These are phyloP conservation scores for Dromaius novaehollandiae DNA, from an alignment of 2,113 vertebrate species.

Conservation along the genomic window DNA sequence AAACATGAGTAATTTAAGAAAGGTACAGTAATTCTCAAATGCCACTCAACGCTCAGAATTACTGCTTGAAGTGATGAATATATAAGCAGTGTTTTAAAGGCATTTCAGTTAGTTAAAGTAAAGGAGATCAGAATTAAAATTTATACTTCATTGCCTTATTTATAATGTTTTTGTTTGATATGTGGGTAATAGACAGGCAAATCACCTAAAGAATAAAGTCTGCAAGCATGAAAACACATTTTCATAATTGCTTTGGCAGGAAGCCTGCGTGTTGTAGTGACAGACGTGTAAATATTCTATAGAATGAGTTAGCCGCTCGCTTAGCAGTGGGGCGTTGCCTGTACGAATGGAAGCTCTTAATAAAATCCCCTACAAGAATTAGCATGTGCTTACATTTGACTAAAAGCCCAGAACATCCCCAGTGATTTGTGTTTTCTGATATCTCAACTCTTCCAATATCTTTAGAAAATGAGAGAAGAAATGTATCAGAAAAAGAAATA, in stretches of 20 bases:
- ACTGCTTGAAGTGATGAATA: neutral
- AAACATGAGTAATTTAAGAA: neutral
- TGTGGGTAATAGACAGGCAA: conserved; percentile 36
- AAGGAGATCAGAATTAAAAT: conserved; percentile 37
- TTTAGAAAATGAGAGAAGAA: neutral
- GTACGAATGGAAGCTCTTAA: accelerated
- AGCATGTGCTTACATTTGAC: neutral
- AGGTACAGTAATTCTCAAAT: neutral
- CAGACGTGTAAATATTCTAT: neutral
- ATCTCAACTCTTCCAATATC: neutral
- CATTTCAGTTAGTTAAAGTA: conserved; percentile 24
- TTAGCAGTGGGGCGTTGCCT: neutral
- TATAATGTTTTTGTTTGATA: conserved; percentile 52
- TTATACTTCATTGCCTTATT: conserved; percentile 48
- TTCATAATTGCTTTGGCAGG: conserved; percentile 59
- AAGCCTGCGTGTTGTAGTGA: neutral
- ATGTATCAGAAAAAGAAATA: neutral
- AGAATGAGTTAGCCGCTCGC: neutral
- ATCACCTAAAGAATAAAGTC: conserved; percentile 57
- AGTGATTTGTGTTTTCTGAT: neutral
- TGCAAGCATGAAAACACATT: conserved; percentile 43
- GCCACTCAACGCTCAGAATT: neutral
- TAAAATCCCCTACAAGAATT: neutral
- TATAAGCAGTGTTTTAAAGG: conserved; percentile 22
- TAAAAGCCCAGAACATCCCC: neutral